Base-by-base conservation (phyloP, 1,140 invertebrate species). In the Homalodisca vitripennis region DNA sequence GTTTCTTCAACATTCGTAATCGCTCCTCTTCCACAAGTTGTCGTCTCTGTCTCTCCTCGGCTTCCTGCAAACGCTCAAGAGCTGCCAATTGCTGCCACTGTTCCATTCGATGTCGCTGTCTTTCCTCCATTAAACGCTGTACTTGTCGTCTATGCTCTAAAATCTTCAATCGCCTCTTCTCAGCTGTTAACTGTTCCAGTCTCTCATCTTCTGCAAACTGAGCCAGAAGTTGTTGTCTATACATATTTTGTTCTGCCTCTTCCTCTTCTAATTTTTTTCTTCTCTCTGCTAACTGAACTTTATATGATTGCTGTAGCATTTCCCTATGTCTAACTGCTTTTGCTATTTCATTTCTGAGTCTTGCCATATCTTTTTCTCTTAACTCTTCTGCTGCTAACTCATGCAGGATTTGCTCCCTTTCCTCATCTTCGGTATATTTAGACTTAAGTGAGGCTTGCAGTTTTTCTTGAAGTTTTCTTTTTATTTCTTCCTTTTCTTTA, bases 21-120 rank as follows among this genome's bases (percentile, higher is more conserved):
- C 80, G 71, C 74, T 82, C 81, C 69, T 82, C 79, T 73, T 81
- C 79, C 51, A 82, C 78, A 29, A n/a, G n/a, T n/a, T n/a, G n/a
- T n/a, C n/a, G n/a, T 26, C 55, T 67, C 17, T 70, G 1, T 31
- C 29, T 31, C 26, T 65, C 57, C 71, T 76, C 74, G 60, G 74
- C 57, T 30, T 76, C 51, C 32, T 76, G 75, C 64, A 77, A 69
- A 70, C 78, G 74, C n/a, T 75, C 64, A 1, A 79, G 31, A 63
- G 74, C 73, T 31, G 76, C 71, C 24, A 74, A 51, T 2, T 74
- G 30, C 63, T 77, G 74, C 72, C 77, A 75, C 69, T 80, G 75
- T 67, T 77, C 75, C 24, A 75, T 74, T 27, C 73, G 71, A 60
- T 72, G 75, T 62, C 74, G 75, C 66, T 77, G 67, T 55, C 75